These are phyloP conservation scores for Laupala kohalensis DNA, from an alignment of 1,140 invertebrate species.

Conservation along the genomic window DNA sequence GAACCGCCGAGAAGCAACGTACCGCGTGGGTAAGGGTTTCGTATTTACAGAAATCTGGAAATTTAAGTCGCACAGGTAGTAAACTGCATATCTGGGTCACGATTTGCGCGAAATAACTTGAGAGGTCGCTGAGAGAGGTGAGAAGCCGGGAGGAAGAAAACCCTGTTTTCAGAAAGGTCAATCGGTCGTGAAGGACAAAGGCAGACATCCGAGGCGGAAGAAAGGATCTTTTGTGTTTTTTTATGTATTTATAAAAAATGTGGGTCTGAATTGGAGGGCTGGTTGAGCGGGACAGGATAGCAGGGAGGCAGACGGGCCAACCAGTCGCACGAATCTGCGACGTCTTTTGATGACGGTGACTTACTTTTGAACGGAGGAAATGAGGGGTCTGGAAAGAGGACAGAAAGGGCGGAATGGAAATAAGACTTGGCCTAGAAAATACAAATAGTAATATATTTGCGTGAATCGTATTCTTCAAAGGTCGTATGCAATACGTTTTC, in stretches of 20 bases:
- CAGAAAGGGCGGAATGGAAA: neutral
- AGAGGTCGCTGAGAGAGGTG: neutral
- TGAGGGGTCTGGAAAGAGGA: neutral
- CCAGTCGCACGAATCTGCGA: neutral
- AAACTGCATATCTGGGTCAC: neutral
- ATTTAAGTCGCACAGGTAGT: neutral
- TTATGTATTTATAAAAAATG: neutral
- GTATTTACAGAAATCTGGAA: neutral
- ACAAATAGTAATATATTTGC: no score
- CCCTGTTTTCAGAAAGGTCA: neutral
- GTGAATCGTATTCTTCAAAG: no score
- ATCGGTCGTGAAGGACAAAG: neutral
- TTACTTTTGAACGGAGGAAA: neutral
- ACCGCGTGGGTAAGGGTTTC: neutral
- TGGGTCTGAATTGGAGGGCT: neutral
- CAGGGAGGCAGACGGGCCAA: neutral
- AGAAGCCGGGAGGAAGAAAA: no score
- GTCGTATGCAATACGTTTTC: no score
- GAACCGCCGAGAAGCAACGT: no score
- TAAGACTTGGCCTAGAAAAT: no score
- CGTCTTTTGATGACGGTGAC: neutral
- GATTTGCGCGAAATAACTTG: neutral
- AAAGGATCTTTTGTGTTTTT: neutral
- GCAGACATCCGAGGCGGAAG: neutral
- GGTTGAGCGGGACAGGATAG: no score